phyloP scores from a whole-genome alignment of 2,888 invertebrate genomes.

The Philaethria dido region DNA sequence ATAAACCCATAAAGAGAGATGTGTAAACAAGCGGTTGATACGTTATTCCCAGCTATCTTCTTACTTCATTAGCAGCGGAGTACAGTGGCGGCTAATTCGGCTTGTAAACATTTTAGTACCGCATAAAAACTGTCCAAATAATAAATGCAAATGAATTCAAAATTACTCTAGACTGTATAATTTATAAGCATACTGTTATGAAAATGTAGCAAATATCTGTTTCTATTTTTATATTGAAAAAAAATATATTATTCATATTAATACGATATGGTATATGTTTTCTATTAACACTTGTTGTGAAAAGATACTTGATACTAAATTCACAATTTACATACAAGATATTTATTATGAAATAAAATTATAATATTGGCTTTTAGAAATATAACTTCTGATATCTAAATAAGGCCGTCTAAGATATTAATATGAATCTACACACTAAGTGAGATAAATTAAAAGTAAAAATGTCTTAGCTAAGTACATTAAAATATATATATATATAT shows the following conservation, averaged over 20 bases:
- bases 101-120: slow-evolving; percentile 5
- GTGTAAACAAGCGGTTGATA: slow-evolving; percentile 37
- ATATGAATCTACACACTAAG: no score
- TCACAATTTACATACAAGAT: no score
- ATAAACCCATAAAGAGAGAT: slow-evolving; percentile 37
- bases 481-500: no score
- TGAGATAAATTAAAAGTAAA: no score
- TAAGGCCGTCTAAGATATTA: no score
- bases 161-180: not conserved
- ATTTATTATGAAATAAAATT: no score
- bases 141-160: slow-evolving; percentile 1
- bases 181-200: not conserved
- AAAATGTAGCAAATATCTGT: not conserved
- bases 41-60: slow-evolving; percentile 44
- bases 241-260: slow-evolving; percentile 26
- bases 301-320: no score
- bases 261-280: not conserved
- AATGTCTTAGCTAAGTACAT: no score
- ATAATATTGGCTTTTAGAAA: no score
- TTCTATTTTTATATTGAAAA: not conserved
- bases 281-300: not conserved
- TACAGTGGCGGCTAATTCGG: not conserved
- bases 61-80: slow-evolving; percentile 12
- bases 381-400: no score
- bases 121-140: not conserved